Evolutionary conservation across 2,797 vertebrate genomes (phyloP).

Genomic region (Leptatherina wallacei): DNA sequence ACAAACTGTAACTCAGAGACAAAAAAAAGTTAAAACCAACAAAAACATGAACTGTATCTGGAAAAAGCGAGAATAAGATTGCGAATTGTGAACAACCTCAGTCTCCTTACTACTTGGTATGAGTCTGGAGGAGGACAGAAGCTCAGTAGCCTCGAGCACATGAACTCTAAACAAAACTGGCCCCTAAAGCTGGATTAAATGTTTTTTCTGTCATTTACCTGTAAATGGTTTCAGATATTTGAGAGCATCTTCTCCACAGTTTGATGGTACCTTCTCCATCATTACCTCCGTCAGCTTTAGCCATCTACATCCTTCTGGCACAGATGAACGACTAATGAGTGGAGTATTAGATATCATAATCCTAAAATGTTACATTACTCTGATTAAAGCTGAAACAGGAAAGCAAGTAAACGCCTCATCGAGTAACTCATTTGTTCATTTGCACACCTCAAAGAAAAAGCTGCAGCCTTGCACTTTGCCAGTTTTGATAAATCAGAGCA

Average conservation of each 20-base stretch:
- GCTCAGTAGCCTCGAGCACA: neutral
- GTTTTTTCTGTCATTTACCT: slow-evolving; percentile 7
- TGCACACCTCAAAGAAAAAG: neutral
- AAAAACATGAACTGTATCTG: neutral
- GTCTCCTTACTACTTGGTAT: neutral
- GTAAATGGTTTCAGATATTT: neutral
- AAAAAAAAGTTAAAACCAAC: neutral
- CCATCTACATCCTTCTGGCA: slow-evolving; percentile 16
- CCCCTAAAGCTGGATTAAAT: neutral
- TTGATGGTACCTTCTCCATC: slow-evolving; percentile 32
- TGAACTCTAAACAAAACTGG: neutral
- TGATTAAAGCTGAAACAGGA: neutral
- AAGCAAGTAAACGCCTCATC: neutral
- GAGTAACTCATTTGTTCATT: neutral
- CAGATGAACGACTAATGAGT: slow-evolving; percentile 13
- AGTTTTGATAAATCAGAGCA: neutral
- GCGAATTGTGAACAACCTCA: neutral
- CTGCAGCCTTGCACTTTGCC: neutral
- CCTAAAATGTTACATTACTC: neutral
- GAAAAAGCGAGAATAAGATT: neutral
- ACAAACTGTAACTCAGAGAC: neutral
- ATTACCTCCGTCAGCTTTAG: slow-evolving; percentile 18
- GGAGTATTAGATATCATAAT: neutral
- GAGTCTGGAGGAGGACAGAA: slow-evolving; percentile 18
- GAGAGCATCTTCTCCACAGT: neutral